A percentile compares a stretch with the other conserved stretches of the same genome.
Conservation (phyloP, 2,888 invertebrate species). For the Zygothrica quintamaculata region DNA sequence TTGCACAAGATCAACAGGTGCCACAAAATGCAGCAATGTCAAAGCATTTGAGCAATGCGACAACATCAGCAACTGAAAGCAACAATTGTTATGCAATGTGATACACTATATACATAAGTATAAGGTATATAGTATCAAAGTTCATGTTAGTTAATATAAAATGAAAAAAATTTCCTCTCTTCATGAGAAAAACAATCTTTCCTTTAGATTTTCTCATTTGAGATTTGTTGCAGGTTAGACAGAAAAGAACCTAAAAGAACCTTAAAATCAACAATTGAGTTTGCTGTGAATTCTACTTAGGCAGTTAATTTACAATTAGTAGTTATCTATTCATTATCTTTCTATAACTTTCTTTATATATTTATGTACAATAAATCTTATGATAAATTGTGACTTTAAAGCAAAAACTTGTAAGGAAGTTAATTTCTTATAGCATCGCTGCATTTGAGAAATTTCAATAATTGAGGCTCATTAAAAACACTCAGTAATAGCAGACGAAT, state of each 20-base stretch:
- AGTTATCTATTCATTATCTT: background rate
- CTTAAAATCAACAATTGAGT: too few relatives aligned
- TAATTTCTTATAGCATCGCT: conserved; percentile 53
- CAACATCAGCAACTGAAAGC: conserved; percentile 47
- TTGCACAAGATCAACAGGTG: conserved; percentile 74
- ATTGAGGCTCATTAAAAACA: conserved; percentile 72
- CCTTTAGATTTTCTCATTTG: too few relatives aligned
- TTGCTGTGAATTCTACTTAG: too few relatives aligned
- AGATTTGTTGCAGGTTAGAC: too few relatives aligned
- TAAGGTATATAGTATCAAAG: background rate
- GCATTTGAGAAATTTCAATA: conserved; percentile 78
- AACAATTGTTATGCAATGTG: conserved; percentile 45
- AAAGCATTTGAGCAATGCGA: conserved; percentile 35
- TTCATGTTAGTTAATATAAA: background rate
- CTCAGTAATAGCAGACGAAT: conserved; percentile 52
- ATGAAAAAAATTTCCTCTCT: background rate
- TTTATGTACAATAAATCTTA: too few relatives aligned
- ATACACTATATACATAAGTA: background rate
- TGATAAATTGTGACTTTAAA: conserved; percentile 11
- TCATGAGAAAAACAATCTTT: too few relatives aligned
- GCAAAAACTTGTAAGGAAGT: conserved; percentile 44
- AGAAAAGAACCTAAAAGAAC: too few relatives aligned
- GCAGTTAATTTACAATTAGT: too few relatives aligned
- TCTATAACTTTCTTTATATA: too few relatives aligned
- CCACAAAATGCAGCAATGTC: conserved; percentile 31